phyloP scores from a whole-genome alignment of 1,140 invertebrate species.

The Caenorhabditis tropicalis region DNA sequence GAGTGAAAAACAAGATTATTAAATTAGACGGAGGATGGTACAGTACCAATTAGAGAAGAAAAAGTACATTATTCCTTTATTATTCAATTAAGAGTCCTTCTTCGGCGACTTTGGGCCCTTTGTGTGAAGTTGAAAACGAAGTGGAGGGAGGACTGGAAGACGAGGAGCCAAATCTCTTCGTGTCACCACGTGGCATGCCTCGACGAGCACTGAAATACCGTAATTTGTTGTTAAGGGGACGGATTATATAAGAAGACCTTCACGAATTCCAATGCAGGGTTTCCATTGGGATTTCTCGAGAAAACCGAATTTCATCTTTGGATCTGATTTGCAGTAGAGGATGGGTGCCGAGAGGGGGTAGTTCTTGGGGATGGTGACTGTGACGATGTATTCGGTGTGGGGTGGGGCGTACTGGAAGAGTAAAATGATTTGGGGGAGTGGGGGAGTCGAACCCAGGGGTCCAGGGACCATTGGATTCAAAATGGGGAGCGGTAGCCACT shows the following conservation, averaged over 20 bases:
- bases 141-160: neutral
- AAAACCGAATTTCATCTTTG: neutral
- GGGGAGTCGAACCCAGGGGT: too few relatives aligned
- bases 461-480: too few relatives aligned
- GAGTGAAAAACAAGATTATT: neutral
- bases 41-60: neutral
- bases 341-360: neutral
- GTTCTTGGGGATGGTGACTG: neutral
- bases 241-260: neutral
- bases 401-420: neutral
- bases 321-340: neutral
- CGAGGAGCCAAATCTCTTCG: neutral
- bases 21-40: too few relatives aligned
- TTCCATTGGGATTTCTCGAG: slow-evolving; percentile 9
- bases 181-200: neutral
- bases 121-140: neutral
- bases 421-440: neutral
- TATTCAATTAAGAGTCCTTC: neutral
- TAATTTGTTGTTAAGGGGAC: too few relatives aligned
- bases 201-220: slow-evolving; percentile 13
- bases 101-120: neutral
- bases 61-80: neutral
- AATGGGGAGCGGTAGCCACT: too few relatives aligned
- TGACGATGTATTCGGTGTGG: neutral
- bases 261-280: neutral